These are phyloP conservation scores for Heliocidaris tuberculata DNA, from an alignment of 35 echinoderm and acorn worm species.

Conservation along the genomic window DNA sequence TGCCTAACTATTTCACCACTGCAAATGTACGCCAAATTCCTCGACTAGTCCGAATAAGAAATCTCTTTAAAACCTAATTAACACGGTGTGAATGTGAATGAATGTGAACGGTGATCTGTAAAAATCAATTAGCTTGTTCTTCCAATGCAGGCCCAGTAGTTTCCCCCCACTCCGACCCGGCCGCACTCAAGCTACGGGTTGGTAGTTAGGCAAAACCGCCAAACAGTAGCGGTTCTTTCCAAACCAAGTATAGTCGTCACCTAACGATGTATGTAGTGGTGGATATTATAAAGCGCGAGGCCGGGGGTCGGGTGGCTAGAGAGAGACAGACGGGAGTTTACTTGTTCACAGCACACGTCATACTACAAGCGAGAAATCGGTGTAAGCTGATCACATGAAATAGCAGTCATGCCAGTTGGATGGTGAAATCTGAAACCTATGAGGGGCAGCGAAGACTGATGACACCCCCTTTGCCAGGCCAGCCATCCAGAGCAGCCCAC, in stretches of 20 bases:
- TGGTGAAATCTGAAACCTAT: slow-evolving; percentile 16
- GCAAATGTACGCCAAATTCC: not conserved
- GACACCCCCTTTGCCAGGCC: slow-evolving; percentile 16
- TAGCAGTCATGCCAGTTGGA: slow-evolving; percentile 43
- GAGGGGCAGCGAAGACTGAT: not conserved
- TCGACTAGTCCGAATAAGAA: not conserved
- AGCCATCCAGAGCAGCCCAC: not conserved
- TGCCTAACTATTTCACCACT: slow-evolving; percentile 24
- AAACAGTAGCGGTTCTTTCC: slow-evolving; percentile 9
- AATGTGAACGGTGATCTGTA: not conserved
- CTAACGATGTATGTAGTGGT: slow-evolving; percentile 34
- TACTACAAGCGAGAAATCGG: slow-evolving; percentile 34
- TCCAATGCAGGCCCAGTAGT: slow-evolving; percentile 38
- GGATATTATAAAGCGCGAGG: slow-evolving; percentile 27
- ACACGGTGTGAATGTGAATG: not conserved
- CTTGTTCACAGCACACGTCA: slow-evolving; percentile 39
- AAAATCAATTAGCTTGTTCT: slow-evolving; percentile 25
- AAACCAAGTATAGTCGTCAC: slow-evolving; percentile 38
- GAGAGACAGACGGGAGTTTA: not conserved
- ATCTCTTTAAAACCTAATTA: not conserved
- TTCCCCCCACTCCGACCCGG: slow-evolving; percentile 43
- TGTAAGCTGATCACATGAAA: slow-evolving; percentile 23
- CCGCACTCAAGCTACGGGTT: slow-evolving; percentile 35
- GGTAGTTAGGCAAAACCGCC: slow-evolving; percentile 33
- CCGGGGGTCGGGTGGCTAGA: slow-evolving; percentile 40